Base-by-base conservation (phyloP, 2,113 vertebrate species). In the Aplodontia rufa region DNA sequence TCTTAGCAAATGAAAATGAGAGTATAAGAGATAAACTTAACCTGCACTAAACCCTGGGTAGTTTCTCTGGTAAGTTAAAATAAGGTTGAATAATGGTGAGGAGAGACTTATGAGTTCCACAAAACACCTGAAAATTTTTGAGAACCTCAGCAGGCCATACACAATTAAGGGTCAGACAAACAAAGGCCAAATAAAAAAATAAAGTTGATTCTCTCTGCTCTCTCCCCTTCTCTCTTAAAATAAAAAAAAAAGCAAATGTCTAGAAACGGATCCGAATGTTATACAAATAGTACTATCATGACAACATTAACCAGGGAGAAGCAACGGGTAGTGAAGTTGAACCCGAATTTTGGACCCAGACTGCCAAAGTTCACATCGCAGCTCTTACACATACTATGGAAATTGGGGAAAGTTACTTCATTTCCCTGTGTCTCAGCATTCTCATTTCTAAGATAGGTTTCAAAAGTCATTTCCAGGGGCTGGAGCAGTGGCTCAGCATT, bases 1-100 rank as follows among this genome's bases (percentile, higher is more conserved):
- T 94, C 42, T 87, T 80, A 62, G 55, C 68, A 93, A 74, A 83
- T 84, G 40, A 74, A 92, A 90, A 55, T 51, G 8, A 28, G 28
- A 11, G 0, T 45, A 8, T 22, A 69, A n/a, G 17, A 94, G 51
- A 78, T 49, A 82, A 89, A 66, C 26, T 60, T 58, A 45, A 53
- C 74, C 75, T 62, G 42, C 20, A 80, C 76, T 81, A n/a, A 91
- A 81, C 58, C 45, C 13, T 89, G 79, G 53, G 45, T 75, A 95
- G 53, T 91, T 45, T 26, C 68, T 53, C 19, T 49, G 55, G 0
- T 58, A 69, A 87, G 28, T 84, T 74, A 62, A 93, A 85, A 53
- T 80, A 80, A 80, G 72, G 22, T 11, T 62, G 37, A 87, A 42
- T 47, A 49, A 89, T 55, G n/a, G 11, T 53, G 14, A 87, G 24